A percentile compares a stretch with the other conserved stretches of the same genome.
Conservation (phyloP, 2,113 vertebrate genomes). For the Eudyptes chrysolophus region DNA sequence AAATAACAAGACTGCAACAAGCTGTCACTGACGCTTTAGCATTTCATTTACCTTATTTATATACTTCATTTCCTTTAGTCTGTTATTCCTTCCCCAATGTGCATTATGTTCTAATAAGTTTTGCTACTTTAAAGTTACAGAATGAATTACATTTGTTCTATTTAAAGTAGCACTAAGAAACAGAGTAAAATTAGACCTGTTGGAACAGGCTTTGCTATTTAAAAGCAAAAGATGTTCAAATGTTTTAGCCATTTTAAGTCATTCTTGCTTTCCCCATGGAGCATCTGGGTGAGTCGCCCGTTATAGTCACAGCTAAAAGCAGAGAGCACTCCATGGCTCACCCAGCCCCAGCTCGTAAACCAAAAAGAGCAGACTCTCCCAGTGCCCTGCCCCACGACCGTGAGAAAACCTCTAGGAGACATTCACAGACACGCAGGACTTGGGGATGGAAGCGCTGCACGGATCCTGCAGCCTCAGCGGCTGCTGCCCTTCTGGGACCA, state of each 20-base stretch:
- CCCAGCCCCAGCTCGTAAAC: not conserved
- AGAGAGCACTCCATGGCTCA: not conserved
- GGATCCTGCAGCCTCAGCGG: not conserved
- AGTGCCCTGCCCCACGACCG: not conserved
- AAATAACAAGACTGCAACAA: not conserved
- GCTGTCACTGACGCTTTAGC: not conserved
- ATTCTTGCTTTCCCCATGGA: slow-evolving; percentile 24
- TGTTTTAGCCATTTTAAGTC: slow-evolving; percentile 61
- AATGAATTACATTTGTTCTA: slow-evolving; percentile 4
- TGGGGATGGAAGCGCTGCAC: accelerated
- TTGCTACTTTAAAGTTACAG: not conserved
- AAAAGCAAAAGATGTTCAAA: not conserved
- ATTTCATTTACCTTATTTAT: not conserved
- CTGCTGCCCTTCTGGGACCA: accelerated
- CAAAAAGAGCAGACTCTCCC: not conserved
- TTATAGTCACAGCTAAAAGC: slow-evolving; percentile 37
- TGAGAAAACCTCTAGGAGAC: not conserved
- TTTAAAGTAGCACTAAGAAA: slow-evolving; percentile 5
- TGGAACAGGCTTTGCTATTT: slow-evolving; percentile 20
- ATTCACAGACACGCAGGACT: not conserved
- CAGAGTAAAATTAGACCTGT: not conserved
- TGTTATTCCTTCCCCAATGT: not conserved
- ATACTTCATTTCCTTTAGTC: not conserved
- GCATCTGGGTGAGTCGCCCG: not conserved
- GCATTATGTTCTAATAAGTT: not conserved